A percentile compares a stretch with the other conserved stretches of the same genome.
Conservation (phyloP, 2,113 vertebrate species). For the Equus quagga region DNA sequence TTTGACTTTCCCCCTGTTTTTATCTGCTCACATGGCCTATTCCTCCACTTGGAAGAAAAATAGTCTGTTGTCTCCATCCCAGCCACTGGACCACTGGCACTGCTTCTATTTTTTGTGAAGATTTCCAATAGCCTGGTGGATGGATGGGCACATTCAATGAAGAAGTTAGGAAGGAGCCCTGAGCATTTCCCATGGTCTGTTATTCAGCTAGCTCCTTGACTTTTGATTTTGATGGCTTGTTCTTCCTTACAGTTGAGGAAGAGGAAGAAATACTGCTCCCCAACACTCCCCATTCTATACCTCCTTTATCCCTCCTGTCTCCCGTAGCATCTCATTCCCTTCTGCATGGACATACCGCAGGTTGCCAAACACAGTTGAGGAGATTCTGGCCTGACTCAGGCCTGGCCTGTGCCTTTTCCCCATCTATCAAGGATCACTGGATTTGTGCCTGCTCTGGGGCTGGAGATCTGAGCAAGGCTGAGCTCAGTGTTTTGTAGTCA, state of each 20-base stretch:
- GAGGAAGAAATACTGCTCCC: not conserved
- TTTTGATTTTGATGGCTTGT: not conserved
- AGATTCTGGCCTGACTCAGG: not conserved
- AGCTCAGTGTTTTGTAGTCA: not conserved
- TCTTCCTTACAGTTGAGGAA: not conserved
- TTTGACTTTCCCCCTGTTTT: not conserved
- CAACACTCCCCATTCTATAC: fast-evolving
- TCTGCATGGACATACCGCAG: not conserved
- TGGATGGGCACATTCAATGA: not conserved
- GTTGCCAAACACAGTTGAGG: not conserved
- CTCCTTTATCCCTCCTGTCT: not conserved
- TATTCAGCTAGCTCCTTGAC: not conserved
- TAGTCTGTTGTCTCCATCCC: not conserved
- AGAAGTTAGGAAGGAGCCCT: not conserved
- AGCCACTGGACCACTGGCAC: not conserved
- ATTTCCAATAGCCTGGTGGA: not conserved
- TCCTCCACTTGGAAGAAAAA: conserved; percentile 49
- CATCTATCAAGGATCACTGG: not conserved
- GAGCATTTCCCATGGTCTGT: not conserved
- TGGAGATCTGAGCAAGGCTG: not conserved
- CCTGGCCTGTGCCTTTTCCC: not conserved
- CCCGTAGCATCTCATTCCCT: not conserved
- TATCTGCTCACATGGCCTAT: not conserved
- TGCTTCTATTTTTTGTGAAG: not conserved
- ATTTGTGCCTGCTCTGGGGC: not conserved